These are phyloP conservation scores for Sesia apiformis DNA, from an alignment of 2,888 invertebrate species.

Conservation along the genomic window DNA sequence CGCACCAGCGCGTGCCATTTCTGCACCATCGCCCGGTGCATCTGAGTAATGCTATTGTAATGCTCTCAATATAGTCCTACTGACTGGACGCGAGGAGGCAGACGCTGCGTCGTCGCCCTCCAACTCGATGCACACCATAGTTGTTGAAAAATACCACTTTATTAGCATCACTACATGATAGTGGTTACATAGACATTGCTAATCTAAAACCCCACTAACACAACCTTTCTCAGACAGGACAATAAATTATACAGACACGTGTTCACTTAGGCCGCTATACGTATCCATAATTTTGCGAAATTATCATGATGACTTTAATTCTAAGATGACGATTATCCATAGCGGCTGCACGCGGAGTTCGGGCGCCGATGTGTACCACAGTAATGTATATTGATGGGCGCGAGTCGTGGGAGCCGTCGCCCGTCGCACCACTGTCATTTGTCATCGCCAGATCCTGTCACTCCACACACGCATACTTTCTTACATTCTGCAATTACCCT, in stretches of 20 bases:
- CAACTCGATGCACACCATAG: not conserved
- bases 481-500: constrained; percentile 63
- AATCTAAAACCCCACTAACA: too few species aligned
- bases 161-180: not conserved
- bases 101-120: constrained; percentile 50
- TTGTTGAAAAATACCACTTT: not conserved
- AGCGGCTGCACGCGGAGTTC: too few species aligned
- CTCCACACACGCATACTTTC: constrained; percentile 53
- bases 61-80: constrained; percentile 66
- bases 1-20: constrained; percentile 64
- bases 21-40: constrained; percentile 71
- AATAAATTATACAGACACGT: too few species aligned
- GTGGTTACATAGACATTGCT: too few species aligned
- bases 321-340: too few species aligned
- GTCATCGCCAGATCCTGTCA: constrained; percentile 64
- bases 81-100: constrained; percentile 42
- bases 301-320: too few species aligned
- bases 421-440: constrained; percentile 39
- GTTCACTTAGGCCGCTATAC: too few species aligned
- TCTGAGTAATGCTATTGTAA: constrained; percentile 74
- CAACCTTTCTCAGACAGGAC: too few species aligned
- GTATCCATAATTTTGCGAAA: too few species aligned
- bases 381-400: too few species aligned
- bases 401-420: not conserved
- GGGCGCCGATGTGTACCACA: too few species aligned